Evolutionary conservation across 2,797 vertebrate genomes (phyloP), one percentile per base, ranked within the genome.

Genomic region (Benthosema pterotum): DNA sequence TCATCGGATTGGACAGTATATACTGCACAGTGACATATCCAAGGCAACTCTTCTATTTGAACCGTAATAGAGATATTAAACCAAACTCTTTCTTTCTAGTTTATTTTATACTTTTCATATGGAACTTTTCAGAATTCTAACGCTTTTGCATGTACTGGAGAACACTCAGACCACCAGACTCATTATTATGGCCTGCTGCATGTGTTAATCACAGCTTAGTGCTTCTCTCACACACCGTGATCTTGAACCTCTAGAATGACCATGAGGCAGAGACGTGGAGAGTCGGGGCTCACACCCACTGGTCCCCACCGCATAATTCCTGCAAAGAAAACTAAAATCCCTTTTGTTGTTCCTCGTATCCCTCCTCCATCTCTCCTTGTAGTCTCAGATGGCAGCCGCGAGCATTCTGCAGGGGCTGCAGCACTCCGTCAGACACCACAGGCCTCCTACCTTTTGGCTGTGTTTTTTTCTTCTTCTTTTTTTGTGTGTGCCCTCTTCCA

Each of bases 391-490:
- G 55, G 74, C 75, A 80, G 64, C 45, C 58, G 55, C 65, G 59
- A 65, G 59, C 68, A 48, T 62, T 55, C 72, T 66, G 71, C 32
- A 9, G 32, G 32, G 32, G 50, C 71, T 69, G 78, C 78, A 55
- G 32, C 14, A 55, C 70, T 60, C 73, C 72, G 67, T 73, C 85
- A 87, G 85, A 88, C 80, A 57, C 82, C 71, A 50, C 4, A 57
- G 80, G 87, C 79, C 88, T 91, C 91, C 91, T 92, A 88, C 88
- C 90, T 91, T 38, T 38, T 87, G 75, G 86, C 78, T 79, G 68
- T 86, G 85, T 90, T 85, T 87, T 84, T 90, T 88, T 89, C 86
- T 85, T 90, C 85, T 87, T 88, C 89, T 86, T 85, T 90, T 86
- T 87, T 84, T 90, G n/a, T n/a, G n/a, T 87, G 87, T 92, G 79